Evolutionary conservation across 2,888 invertebrate species (phyloP), one percentile per base, ranked within the genome.

Genomic region (Caenorhabditis zanzibari): DNA sequence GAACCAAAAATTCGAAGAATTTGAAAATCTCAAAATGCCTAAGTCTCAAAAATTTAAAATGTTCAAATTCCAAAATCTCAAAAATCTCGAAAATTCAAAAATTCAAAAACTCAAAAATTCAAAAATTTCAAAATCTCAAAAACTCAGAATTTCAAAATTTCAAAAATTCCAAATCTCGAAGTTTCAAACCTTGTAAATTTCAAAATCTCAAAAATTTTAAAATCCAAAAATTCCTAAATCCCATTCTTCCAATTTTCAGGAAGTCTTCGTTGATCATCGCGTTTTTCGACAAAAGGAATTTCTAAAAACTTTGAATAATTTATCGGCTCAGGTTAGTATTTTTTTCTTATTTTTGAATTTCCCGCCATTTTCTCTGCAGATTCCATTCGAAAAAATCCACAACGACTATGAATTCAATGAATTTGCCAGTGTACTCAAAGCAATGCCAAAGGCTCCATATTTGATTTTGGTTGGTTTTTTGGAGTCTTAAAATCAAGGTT

Each of bases 381-480:
- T 61, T 59, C 47, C 71, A 59, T 76, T 66, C 10, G 75, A 76
- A 24, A 35, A 58, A 26, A 76, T 76, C 14, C 76, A 76, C 49
- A 38, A 61, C 22, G 61, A 76, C 28, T 28, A 38, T 2, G 41
- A 76, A 0, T 76, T 76, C 22, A n/a, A 68, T 2, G 26, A 68
- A 14, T 76, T 76, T 28, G 56, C 76, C 0, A 22, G 26, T 19
- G 26, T 41, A 1, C 68, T 76, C 19, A 68, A 76, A 26, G 16
- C 68, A 1, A 68, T 76, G 68, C 35, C 38, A 7, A 76, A 76
- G 28, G 35, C 76, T 6, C 76, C 76, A 6, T 76, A 76, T n/a
- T 19, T 73, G 52, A 73, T 73, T 59, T 61, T 73, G 59, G 73
- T 73, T 4, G 26, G 59, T 22, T 58, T 59, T 41, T 58, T 12